A percentile compares a stretch with the other conserved stretches of the same genome.
Evolutionary conservation across 2,888 invertebrate species (phyloP).

Genomic region (Himalopsyche tibetana): DNA sequence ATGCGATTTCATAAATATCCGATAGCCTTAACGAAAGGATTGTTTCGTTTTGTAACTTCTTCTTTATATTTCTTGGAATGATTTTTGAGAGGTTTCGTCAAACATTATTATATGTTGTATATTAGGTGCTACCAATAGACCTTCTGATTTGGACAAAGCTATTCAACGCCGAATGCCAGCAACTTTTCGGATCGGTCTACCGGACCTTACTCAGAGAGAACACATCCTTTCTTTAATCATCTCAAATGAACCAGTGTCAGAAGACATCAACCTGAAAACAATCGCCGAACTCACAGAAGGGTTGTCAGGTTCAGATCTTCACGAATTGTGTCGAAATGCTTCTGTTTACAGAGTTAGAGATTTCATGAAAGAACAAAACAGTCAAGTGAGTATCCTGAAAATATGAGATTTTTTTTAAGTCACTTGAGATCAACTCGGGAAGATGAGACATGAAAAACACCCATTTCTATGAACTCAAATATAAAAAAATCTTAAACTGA

Average conservation of each 20-base stretch:
- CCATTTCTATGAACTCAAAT: too few relatives aligned
- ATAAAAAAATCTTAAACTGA: too few relatives aligned
- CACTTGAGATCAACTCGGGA: too few relatives aligned
- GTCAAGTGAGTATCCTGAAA: neutral
- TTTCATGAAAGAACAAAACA: slow-evolving; percentile 73
- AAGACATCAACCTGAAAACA: slow-evolving; percentile 82
- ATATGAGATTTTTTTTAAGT: neutral
- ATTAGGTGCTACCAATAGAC: slow-evolving; percentile 93
- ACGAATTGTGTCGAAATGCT: slow-evolving; percentile 92
- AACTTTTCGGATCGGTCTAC: slow-evolving; percentile 91
- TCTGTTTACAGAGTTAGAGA: slow-evolving; percentile 92
- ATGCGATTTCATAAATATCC: neutral
- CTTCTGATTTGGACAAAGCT: slow-evolving; percentile 95
- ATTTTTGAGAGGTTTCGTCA: neutral
- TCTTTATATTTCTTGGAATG: too few relatives aligned
- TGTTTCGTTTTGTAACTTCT: too few relatives aligned
- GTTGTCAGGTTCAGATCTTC: slow-evolving; percentile 95
- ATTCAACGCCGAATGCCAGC: slow-evolving; percentile 97
- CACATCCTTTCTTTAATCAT: slow-evolving; percentile 88
- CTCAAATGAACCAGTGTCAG: slow-evolving; percentile 82
- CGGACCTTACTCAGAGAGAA: slow-evolving; percentile 82
- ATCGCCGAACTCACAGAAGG: slow-evolving; percentile 87
- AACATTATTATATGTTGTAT: slow-evolving; percentile 27
- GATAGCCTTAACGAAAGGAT: too few relatives aligned
- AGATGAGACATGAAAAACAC: too few relatives aligned